Base-by-base conservation (phyloP, 1,140 invertebrate genomes). In the Euwallacea fornicatus region DNA sequence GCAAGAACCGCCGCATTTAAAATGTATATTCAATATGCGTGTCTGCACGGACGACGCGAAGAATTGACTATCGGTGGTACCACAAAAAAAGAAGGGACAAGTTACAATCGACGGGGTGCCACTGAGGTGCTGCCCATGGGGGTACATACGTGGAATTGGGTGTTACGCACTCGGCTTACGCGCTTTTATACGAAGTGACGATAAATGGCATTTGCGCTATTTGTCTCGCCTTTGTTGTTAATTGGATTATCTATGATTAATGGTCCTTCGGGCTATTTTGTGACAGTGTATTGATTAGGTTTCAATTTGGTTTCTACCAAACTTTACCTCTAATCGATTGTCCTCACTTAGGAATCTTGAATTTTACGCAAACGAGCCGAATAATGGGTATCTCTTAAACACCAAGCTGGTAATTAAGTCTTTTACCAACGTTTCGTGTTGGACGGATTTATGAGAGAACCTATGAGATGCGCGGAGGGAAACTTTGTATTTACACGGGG, bases 181-280 rank as follows among this genome's bases (percentile, higher is more conserved):
- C 63, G 63, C 63, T 65, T 55, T 65, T 65, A 65, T 65, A 54
- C 8, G 16, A 55, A 16, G 33, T 65, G 63, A 33, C 42, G 21
- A 55, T 65, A 50, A 54, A 54, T 54, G 47, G 50, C 21, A 54
- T 65, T 65, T 65, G 63, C 47, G 59, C 59, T 61, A 65, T 65
- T 65, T 65, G 63, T 65, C 63, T 41, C 63, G 63, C 63, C 63
- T 65, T 54, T 65, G 63, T 65, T 65, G 41, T 65, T 65, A 50
- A 65, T 54, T 41, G 16, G 47, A 42, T 54, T 55, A 54, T 54
- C 9, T 7, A 11, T 41, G 21, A 58, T 58, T 42, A 61, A 61
- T 61, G 59, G 59, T 61, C 59, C 59, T 61, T 61, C 59, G 59
- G 42, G 42, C 9, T 21, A 61, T 56, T 61, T 61, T 41, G 21